Evolutionary conservation across 2,797 vertebrate species (phyloP).

Genomic region (Monodelphis domestica): DNA sequence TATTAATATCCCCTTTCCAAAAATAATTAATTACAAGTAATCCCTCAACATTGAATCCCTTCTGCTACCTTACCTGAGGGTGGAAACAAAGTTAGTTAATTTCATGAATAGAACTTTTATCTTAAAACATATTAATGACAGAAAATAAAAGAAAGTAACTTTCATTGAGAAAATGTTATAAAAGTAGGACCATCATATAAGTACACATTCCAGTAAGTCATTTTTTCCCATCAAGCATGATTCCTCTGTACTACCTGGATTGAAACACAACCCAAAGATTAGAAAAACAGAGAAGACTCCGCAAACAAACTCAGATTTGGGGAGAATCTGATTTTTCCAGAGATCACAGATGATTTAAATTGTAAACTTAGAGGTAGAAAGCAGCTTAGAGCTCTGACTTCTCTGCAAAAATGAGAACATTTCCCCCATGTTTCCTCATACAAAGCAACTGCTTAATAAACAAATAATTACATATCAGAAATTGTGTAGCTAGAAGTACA

Average conservation of each 20-base stretch:
- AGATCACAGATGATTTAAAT: background rate
- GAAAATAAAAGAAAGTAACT: background rate
- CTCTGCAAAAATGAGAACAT: background rate
- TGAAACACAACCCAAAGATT: background rate
- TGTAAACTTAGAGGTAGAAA: background rate
- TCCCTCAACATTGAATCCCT: background rate
- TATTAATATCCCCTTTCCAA: background rate
- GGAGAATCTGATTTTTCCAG: background rate
- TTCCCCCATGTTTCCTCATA: background rate
- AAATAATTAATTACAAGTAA: background rate
- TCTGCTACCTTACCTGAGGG: background rate
- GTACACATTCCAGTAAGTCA: background rate
- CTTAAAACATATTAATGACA: background rate
- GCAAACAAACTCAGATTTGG: background rate
- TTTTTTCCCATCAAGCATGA: background rate
- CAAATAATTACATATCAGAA: background rate
- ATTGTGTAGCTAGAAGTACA: background rate
- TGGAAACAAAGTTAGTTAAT: background rate
- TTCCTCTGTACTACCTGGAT: background rate
- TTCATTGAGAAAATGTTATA: background rate
- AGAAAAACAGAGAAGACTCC: background rate
- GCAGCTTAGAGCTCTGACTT: background rate
- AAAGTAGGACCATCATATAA: background rate
- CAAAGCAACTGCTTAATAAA: background rate
- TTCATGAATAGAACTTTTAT: background rate